Percentiles rank a stretch among this genome's conserved stretches.
phyloP scores from a whole-genome alignment of 2,113 vertebrate genomes.

The Willisornis vidua region DNA sequence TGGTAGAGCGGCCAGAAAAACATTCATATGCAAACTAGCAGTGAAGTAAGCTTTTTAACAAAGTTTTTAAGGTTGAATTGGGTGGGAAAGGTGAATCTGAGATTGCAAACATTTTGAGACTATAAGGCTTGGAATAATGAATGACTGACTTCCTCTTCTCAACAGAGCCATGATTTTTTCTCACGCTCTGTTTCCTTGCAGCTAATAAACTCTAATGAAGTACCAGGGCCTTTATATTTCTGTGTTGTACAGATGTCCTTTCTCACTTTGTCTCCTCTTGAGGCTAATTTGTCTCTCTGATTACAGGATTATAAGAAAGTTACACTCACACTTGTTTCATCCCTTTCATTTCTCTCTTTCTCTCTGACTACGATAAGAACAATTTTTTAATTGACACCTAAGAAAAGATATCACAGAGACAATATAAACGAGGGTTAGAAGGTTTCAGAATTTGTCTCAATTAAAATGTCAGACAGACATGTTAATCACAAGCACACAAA shows the following conservation, averaged over 20 bases:
- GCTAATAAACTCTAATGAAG: constrained; percentile 58
- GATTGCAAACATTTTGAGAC: not conserved
- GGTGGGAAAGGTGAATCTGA: not conserved
- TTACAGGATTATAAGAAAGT: not conserved
- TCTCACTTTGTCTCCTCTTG: constrained; percentile 13
- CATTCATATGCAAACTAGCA: not conserved
- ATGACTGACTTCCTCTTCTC: constrained; percentile 45
- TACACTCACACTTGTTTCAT: not conserved
- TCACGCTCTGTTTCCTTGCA: constrained; percentile 28
- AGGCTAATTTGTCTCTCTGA: constrained; percentile 24
- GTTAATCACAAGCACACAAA: not conserved
- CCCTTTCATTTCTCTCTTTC: not conserved
- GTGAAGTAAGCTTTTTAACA: not conserved
- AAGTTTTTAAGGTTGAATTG: not conserved
- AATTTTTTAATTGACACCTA: not conserved
- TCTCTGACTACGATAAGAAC: not conserved
- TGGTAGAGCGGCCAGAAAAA: not conserved
- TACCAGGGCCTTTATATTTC: not conserved
- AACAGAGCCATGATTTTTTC: constrained; percentile 34
- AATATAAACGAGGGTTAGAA: not conserved
- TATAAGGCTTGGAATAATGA: not conserved
- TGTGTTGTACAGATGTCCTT: constrained; percentile 33
- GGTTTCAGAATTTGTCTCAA: not conserved
- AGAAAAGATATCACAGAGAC: not conserved
- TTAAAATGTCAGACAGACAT: constrained; percentile 23